Base-by-base conservation (phyloP, 2,797 vertebrate genomes). In the Scomberomorus guttatus region DNA sequence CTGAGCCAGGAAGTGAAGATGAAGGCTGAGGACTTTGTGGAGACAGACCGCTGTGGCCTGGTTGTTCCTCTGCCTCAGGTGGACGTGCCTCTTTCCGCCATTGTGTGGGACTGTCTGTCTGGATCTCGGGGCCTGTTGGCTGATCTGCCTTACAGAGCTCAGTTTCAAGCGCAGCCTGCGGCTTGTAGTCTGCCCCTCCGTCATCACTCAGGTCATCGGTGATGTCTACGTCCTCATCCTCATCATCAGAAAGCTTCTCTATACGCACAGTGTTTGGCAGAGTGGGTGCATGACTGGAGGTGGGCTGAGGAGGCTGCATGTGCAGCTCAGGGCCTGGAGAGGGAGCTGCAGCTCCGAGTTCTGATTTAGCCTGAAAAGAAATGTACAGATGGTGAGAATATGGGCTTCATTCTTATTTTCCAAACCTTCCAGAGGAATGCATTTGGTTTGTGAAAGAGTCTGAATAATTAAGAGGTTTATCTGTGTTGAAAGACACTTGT, bases 211-310 rank as follows among this genome's bases (percentile, higher is more conserved):
- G 48, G 63, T 97, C 97, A 72, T 99, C 97, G 0, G 98, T 99
- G 90, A 99, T 98, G 85, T 99, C 97, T 20, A 99, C 97, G 18
- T 99, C 95, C 90, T 99, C 97, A 14, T 98, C 90, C 90, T 99
- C 98, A 24, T 99, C 97, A 51, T 98, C 97, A 8, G 97, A 98
- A 59, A 98, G 94, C 61, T 94, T 96, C 88, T 99, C 97, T 32
- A 99, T 99, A 72, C 96, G 97, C 63, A 99, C 95, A 0, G 96
- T 93, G 0, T 98, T 99, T 85, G 95, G 75, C 75, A 97, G 94
- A 58, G 94, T 90, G 51, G 85, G 54, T 0, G 20, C 32, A 1
- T 63, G 74, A 69, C 83, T 83, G 42, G 89, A 72, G 25, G 63
- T 64, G 4, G 87, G 64, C 63, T 67, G 83, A 66, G 75, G 63